Evolutionary conservation across 2,797 vertebrate species (phyloP), one percentile per base, ranked within the genome.

Genomic region (Manis crassicaudata): DNA sequence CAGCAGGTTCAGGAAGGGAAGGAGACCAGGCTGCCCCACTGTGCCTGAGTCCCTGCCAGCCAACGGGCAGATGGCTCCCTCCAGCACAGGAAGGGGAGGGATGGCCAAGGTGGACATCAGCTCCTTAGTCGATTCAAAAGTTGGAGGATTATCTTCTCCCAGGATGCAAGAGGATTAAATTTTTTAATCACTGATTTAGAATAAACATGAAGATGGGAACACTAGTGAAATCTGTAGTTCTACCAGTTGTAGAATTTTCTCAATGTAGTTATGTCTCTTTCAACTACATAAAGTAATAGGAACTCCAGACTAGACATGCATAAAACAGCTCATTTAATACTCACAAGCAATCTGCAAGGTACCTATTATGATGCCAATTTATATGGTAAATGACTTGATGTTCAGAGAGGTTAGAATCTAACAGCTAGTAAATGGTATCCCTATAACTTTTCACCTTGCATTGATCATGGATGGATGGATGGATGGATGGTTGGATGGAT

Each of bases 41-140:
- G 4, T 29, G 35, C 67, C 63, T 23, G 1, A 58, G 52, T 43
- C 73, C 29, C 65, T 60, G 60, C 88, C 92, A 88, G 72, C 80
- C 11, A 1, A 82, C 68, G 85, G 68, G 73, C 92, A 93, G 79
- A 91, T 83, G 90, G 94, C 70, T 79, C 52, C 65, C 70, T 95
- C 50, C 0, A 0, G 62, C 94, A 68, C 46, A 72, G 83, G 20
- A 80, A 82, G 54, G 21, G 3, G 16, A 40, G 25, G 43, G 62
- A 81, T 73, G 58, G 91, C 82, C 82, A 89, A 37, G 54, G 70
- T 58, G 40, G 63, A 73, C 52, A 5, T 18, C 0, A 0, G 60
- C 4, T 58, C 77, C 43, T 9, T 6, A 32, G 25, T 76, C 72
- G n/a, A 23, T 21, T 80, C 81, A 87, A 7, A 35, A 40, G 32